Evolutionary conservation across 2,888 invertebrate species (phyloP).

Genomic region (Hoplodrina blanda): DNA sequence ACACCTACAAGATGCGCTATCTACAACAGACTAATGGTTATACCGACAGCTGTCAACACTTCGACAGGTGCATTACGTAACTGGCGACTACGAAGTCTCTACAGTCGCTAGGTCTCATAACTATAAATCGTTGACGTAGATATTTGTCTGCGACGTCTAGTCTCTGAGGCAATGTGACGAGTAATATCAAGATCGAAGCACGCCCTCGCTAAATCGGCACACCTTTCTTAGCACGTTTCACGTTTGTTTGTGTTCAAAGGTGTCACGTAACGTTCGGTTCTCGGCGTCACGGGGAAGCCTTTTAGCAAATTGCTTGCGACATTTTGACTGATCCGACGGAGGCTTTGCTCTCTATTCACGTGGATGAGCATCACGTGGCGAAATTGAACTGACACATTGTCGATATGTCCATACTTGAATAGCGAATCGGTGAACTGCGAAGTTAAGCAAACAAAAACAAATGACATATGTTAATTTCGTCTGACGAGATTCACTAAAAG

Average conservation of each 20-base stretch:
- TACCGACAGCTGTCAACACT: slow-evolving; percentile 6
- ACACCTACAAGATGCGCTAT: slow-evolving; percentile 9
- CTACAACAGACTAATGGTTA: slow-evolving; percentile 14
- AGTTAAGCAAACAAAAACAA: slow-evolving; percentile 6
- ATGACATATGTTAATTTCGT: slow-evolving; percentile 11
- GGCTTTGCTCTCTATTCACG: slow-evolving; percentile 53
- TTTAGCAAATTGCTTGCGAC: slow-evolving; percentile 82
- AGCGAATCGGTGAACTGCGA: slow-evolving; percentile 35
- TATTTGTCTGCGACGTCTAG: slow-evolving; percentile 29
- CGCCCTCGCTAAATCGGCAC: slow-evolving; percentile 65
- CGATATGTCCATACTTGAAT: slow-evolving; percentile 52
- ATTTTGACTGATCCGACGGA: slow-evolving; percentile 66
- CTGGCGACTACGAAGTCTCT: slow-evolving; percentile 2
- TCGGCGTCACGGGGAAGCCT: slow-evolving; percentile 75
- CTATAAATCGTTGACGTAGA: slow-evolving; percentile 48
- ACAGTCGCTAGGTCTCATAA: not conserved
- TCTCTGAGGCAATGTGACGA: slow-evolving; percentile 48
- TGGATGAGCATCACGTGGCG: slow-evolving; percentile 61
- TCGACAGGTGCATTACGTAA: slow-evolving; percentile 39
- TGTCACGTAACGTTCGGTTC: slow-evolving; percentile 74
- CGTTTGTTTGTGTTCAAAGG: slow-evolving; percentile 67
- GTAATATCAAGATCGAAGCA: slow-evolving; percentile 45
- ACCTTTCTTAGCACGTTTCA: slow-evolving; percentile 70
- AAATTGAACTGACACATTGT: slow-evolving; percentile 62
- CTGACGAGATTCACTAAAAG: not conserved